Percentiles rank a stretch among this genome's conserved stretches.
phyloP scores from a whole-genome alignment of 1,140 invertebrate species.

The Plodia interpunctella region DNA sequence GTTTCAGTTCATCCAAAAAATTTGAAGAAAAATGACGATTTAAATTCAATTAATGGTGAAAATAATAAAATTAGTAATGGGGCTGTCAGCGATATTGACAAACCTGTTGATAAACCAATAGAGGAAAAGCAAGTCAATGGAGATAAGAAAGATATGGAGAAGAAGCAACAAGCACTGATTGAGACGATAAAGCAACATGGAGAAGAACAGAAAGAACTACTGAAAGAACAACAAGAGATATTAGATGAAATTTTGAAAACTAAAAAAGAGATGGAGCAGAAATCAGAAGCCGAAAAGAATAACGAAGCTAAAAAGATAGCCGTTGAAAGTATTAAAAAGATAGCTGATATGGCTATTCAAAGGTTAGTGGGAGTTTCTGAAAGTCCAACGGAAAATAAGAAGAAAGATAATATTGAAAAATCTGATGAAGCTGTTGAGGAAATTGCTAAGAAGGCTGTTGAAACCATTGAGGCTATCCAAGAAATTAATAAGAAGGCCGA shows the following conservation, averaged over 20 bases:
- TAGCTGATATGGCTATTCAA: slow-evolving; percentile 69
- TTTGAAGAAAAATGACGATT: slow-evolving; percentile 44
- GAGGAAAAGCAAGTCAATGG: slow-evolving; percentile 23
- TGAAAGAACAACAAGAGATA: slow-evolving; percentile 79
- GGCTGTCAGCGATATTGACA: background rate
- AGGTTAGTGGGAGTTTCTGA: slow-evolving; percentile 59
- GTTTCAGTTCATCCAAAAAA: slow-evolving; percentile 48
- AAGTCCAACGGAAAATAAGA: slow-evolving; percentile 40
- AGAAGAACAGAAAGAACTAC: slow-evolving; percentile 77
- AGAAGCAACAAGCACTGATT: slow-evolving; percentile 66
- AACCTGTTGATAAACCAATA: slow-evolving; percentile 9
- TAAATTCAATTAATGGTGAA: slow-evolving; percentile 37
- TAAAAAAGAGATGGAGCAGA: slow-evolving; percentile 71
- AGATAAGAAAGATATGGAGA: slow-evolving; percentile 30
- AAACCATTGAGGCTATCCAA: slow-evolving; percentile 57
- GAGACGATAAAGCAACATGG: slow-evolving; percentile 79
- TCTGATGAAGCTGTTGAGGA: slow-evolving; percentile 53
- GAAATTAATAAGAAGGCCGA: slow-evolving; percentile 33
- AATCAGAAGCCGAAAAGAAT: slow-evolving; percentile 54
- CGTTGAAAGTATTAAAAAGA: slow-evolving; percentile 73
- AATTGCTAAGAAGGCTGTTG: slow-evolving; percentile 55
- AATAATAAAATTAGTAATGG: slow-evolving; percentile 15
- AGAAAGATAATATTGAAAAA: slow-evolving; percentile 42
- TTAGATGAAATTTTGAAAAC: slow-evolving; percentile 77
- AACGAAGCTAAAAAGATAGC: slow-evolving; percentile 69